Conservation (phyloP, 2,797 vertebrate species). For the Catharus ustulatus region DNA sequence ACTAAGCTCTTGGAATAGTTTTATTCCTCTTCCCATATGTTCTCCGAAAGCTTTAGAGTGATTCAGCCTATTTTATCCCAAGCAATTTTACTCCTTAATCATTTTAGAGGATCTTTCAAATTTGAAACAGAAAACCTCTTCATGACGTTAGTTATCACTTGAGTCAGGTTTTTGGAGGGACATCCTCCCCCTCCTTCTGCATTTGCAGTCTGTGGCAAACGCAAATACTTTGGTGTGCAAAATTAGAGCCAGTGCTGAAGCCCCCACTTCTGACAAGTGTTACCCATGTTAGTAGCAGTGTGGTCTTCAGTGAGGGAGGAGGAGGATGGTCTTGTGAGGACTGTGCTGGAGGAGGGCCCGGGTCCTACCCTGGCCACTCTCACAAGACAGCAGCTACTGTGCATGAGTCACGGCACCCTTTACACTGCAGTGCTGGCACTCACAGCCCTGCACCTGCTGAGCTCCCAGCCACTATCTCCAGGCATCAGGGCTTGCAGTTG, state of each 20-base stretch:
- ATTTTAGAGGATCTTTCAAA: slow-evolving; percentile 33
- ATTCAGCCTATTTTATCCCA: slow-evolving; percentile 13
- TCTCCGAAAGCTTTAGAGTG: slow-evolving; percentile 1
- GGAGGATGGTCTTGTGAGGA: not conserved
- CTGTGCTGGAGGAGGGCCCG: not conserved
- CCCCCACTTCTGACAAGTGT: not conserved
- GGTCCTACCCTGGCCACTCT: not conserved
- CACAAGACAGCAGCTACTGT: fast-evolving
- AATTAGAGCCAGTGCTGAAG: not conserved
- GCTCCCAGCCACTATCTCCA: fast-evolving
- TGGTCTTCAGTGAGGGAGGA: not conserved
- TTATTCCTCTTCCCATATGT: slow-evolving; percentile 13
- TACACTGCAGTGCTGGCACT: fast-evolving
- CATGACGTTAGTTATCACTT: not conserved
- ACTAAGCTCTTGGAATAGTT: slow-evolving; percentile 13
- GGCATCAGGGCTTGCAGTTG: not conserved
- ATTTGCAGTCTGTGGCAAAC: not conserved
- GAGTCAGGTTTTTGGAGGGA: slow-evolving; percentile 31
- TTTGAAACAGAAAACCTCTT: slow-evolving; percentile 35
- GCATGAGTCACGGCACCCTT: not conserved
- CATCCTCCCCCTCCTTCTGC: not conserved
- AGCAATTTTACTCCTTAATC: slow-evolving; percentile 34
- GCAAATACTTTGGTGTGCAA: not conserved
- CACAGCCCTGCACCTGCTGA: not conserved
- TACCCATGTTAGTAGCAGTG: not conserved